A percentile compares a stretch with the other conserved stretches of the same genome.
These are phyloP conservation scores for Sipha flava DNA, from an alignment of 1,140 invertebrate species.

Conservation along the genomic window DNA sequence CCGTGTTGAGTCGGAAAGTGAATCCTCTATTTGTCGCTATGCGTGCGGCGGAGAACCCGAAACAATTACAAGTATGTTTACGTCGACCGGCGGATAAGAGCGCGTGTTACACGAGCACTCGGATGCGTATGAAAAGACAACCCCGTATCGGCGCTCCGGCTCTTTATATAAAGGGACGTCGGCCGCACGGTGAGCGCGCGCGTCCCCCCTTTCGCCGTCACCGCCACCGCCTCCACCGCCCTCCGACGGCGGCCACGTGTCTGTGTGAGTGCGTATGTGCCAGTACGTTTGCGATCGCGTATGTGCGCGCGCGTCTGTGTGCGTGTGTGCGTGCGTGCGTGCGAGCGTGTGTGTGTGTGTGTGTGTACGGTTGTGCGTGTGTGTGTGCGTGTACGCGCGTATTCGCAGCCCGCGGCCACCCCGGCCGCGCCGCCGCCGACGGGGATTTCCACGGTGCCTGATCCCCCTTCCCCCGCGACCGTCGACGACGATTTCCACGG, in stretches of 20 bases:
- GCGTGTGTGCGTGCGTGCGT: neutral
- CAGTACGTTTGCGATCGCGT: no score
- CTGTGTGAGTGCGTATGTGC: neutral
- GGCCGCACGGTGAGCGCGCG: neutral
- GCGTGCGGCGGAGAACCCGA: constrained; percentile 10
- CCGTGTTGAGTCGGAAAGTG: neutral
- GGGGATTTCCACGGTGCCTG: constrained; percentile 6
- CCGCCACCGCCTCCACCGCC: neutral
- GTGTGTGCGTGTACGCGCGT: neutral
- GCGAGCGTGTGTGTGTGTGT: neutral
- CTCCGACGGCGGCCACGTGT: neutral
- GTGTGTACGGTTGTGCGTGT: neutral
- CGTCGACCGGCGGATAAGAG: constrained; percentile 29
- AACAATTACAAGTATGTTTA: constrained; percentile 35
- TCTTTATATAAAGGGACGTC: constrained; percentile 16
- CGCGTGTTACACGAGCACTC: constrained; percentile 21
- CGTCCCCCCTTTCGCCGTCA: neutral
- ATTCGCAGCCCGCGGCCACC: neutral
- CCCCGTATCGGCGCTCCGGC: neutral
- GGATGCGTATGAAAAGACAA: constrained; percentile 29
- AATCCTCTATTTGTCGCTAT: constrained; percentile 32
- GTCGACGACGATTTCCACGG: neutral
- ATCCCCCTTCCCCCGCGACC: neutral
- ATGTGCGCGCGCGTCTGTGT: neutral
- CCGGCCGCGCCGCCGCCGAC: neutral